These are phyloP conservation scores for Lasioglossum zephyrum DNA, from an alignment of 2,888 invertebrate genomes.

Conservation along the genomic window DNA sequence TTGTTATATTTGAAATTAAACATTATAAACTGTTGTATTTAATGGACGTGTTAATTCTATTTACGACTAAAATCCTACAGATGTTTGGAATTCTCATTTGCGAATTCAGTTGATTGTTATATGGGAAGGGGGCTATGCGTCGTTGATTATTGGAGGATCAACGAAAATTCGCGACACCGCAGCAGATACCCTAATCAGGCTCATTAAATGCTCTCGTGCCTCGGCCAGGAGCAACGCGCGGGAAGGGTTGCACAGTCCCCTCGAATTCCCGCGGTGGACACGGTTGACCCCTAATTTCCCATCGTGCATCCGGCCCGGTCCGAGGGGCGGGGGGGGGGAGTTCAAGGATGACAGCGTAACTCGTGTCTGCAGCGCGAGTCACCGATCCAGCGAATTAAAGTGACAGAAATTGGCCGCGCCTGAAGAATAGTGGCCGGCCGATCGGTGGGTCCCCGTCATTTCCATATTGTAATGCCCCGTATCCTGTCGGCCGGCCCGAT, in stretches of 20 bases:
- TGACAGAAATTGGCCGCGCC: slow-evolving; percentile 83
- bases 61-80: no score
- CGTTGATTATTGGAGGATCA: not conserved
- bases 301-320: not conserved
- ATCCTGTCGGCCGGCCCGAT: slow-evolving; percentile 79
- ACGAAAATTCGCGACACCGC: not conserved
- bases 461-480: slow-evolving; percentile 83
- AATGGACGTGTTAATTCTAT: no score
- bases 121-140: not conserved
- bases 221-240: not conserved
- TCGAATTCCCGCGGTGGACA: slow-evolving; percentile 4
- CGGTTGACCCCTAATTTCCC: slow-evolving; percentile 16
- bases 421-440: slow-evolving; percentile 68
- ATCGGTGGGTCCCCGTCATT: slow-evolving; percentile 75
- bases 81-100: not conserved
- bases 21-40: no score
- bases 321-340: no score
- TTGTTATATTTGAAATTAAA: no score
- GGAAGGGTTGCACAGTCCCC: not conserved
- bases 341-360: slow-evolving; percentile 36
- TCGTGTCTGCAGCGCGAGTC: slow-evolving; percentile 28
- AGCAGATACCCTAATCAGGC: not conserved
- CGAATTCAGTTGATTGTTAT: not conserved
- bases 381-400: slow-evolving; percentile 71
- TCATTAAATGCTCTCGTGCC: slow-evolving; percentile 5